Conservation (phyloP, 92 coral and sea anemone genomes). For the Phymanthus crucifer region DNA sequence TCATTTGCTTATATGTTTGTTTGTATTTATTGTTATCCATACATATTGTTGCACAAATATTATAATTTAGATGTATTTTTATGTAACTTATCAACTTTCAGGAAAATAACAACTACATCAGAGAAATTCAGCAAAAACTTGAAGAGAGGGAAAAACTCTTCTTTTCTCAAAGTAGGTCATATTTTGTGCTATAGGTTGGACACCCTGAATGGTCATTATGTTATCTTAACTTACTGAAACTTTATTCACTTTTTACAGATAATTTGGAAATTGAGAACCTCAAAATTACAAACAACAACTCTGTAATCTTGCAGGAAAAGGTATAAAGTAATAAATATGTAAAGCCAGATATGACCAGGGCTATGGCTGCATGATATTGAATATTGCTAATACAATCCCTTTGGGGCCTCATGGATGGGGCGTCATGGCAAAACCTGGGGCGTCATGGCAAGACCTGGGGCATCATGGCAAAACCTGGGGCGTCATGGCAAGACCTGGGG, state of each 20-base stretch:
- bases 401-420: no score
- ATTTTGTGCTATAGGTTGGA: not conserved
- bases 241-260: not conserved
- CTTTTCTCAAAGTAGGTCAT: not conserved
- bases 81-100: not conserved
- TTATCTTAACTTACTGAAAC: not conserved
- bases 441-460: no score
- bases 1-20: no score
- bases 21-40: no score
- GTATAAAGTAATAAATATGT: not conserved
- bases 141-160: not conserved
- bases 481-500: no score
- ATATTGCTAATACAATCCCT: no score
- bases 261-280: not conserved
- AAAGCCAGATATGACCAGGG: not conserved
- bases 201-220: not conserved
- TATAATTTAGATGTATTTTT: no score
- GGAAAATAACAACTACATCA: not conserved
- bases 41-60: no score
- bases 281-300: not conserved
- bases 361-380: not conserved
- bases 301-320: not conserved
- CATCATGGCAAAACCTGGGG: no score
- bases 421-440: no score
- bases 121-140: not conserved